Evolutionary conservation across 2,113 vertebrate genomes (phyloP), one percentile per base, ranked within the genome.

Genomic region (Danio rerio): DNA sequence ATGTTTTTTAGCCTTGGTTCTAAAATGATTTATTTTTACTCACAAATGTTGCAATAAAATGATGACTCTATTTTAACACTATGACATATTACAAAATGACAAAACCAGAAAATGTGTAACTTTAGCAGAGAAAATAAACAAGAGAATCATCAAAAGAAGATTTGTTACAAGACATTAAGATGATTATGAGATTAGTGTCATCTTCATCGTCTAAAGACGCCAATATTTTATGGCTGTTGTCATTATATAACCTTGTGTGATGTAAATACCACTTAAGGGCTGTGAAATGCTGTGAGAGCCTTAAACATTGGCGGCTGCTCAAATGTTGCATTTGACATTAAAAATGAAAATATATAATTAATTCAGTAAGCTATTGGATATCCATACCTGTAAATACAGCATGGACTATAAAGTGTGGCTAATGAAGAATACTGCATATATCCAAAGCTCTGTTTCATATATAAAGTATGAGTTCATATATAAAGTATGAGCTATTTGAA

Each of bases 161-260:
- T 43, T 52, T 45, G 6, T 10, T 58, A 12, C 3, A n/a, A 8
- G 52, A 20, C 16, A 0, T 45, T 73, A 73, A 55, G 10, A 59
- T 58, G 53, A 58, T 75, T 18, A 59, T 45, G 16, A 55, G 21
- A 42, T 55, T 73, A 73, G 31, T n/a, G 52, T 75, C 16, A 20
- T 18, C 6, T 58, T n/a, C 31, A 31, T 31, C 31, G 31, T 31
- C 31, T 45, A 43, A 75, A 20, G 18, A 40, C 10, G 5, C 16
- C 40, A 74, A 7, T 20, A 59, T 75, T 18, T 6, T 3, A 59
- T 5, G 42, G 31, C 53, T 43, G 52, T 56, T 11, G 52, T 18
- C 72, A 12, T 58, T 15, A 74, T 13, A 58, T 9, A n/a, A 55
- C 72, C 53, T 1, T 18, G 52, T 56, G 31, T n/a, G 52, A 55